Evolutionary conservation across 2,888 invertebrate genomes (phyloP), one percentile per base, ranked within the genome.

Genomic region (Eupeodes latifasciatus): DNA sequence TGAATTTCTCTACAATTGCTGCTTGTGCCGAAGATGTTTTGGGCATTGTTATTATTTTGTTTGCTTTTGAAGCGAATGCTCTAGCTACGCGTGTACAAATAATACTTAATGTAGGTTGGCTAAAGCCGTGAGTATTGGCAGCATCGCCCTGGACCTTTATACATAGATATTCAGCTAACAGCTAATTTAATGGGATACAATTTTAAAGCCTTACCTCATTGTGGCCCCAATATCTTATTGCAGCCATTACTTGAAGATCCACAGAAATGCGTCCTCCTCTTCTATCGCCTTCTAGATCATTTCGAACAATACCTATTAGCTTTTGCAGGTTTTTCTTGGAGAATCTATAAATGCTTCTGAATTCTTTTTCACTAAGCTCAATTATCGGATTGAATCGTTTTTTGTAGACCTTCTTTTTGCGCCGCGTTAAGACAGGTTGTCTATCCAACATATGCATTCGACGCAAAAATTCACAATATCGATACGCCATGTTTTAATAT

Each of bases 31-130:
- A 3, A 36, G n/a, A 5, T 61, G 61, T 36, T 36, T 36, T 7
- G n/a, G 61, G 61, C 61, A 61, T 61, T 10, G 34, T 11, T n/a
- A 61, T 61, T 14, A 36, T 36, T 36, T 36, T 34, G 4, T 10
- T 36, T 14, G 61, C 61, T 61, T 36, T 61, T n/a, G 61, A 61
- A 36, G 61, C 61, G 36, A 61, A 61, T n/a, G 61, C 61, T 61
- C 4, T 61, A 0, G 36, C 61, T 61, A 36, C 61, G 9, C 34
- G 61, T 1, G 36, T n/a, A n/a, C n/a, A n/a, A n/a, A 36, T 61
- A 36, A 61, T 61, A 36, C 34, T 61, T 9, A 57, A 57, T 27
- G 57, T 57, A 57, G 57, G 57, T 6, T 57, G 57, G 6, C 57
- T 57, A 57, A 57, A 12, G 5, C 57, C 61, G 10, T 61, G 61